Percentiles rank a stretch among this genome's conserved stretches.
phyloP scores from a whole-genome alignment of 2,888 invertebrate genomes.

The Plebejus argus region DNA sequence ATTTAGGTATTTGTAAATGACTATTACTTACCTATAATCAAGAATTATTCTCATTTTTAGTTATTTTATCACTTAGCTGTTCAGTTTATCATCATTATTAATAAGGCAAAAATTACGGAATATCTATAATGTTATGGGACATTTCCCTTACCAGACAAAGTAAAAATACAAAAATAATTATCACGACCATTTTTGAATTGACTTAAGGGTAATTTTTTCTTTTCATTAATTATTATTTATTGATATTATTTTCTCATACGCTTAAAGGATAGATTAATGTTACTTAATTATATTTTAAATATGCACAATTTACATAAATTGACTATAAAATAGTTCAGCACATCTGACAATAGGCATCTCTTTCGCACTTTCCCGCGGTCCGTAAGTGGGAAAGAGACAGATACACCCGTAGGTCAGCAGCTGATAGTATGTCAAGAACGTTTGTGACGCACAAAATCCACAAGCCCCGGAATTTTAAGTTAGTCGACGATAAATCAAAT shows the following conservation, averaged over 20 bases:
- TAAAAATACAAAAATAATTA: not conserved
- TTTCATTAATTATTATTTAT: not conserved
- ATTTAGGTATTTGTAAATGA: too few relatives aligned
- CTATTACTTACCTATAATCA: not conserved
- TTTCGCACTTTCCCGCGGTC: constrained; percentile 31
- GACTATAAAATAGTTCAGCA: not conserved
- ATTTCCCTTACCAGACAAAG: not conserved
- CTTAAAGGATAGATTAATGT: not conserved
- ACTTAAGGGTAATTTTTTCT: not conserved
- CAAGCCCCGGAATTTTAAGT: constrained; percentile 12
- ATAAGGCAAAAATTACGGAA: not conserved
- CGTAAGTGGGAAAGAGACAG: constrained; percentile 30
- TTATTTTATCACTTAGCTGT: not conserved
- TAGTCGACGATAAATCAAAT: constrained; percentile 2
- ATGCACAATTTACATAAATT: constrained; percentile 12
- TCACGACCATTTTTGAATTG: not conserved
- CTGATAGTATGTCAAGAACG: constrained; percentile 47
- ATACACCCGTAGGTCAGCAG: constrained; percentile 37
- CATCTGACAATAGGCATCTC: constrained; percentile 26
- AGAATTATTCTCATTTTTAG: not conserved
- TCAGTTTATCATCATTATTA: too few relatives aligned
- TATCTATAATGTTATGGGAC: not conserved
- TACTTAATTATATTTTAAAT: not conserved
- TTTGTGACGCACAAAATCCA: constrained; percentile 46
- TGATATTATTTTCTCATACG: not conserved